Percentiles rank a stretch among this genome's conserved stretches.
Conservation (phyloP, 2,797 vertebrate genomes). For the Scolopax rusticola region DNA sequence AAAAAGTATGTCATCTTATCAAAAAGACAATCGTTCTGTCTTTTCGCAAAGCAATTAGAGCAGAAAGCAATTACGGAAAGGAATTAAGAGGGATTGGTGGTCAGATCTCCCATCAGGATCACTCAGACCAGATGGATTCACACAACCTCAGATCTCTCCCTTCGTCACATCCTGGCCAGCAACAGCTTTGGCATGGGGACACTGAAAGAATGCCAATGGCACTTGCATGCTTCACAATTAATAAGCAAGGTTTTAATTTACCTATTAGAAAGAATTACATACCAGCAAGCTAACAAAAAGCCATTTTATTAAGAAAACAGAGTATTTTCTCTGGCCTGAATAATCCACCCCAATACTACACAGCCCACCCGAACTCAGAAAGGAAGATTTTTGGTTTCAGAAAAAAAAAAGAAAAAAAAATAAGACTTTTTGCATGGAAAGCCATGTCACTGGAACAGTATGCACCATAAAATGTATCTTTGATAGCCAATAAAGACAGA, state of each 20-base stretch:
- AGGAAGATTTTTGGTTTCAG: neutral
- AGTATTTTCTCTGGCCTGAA: neutral
- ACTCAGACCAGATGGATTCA: conserved; percentile 7
- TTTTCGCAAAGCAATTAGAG: conserved; percentile 31
- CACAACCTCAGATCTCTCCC: neutral
- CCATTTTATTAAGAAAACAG: conserved; percentile 13
- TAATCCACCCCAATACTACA: neutral
- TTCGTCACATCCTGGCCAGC: neutral
- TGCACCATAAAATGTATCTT: conserved; percentile 28
- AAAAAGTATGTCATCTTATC: conserved; percentile 5
- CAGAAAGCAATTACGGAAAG: conserved; percentile 31
- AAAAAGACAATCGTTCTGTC: neutral
- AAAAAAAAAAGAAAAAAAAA: neutral
- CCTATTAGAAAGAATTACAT: neutral
- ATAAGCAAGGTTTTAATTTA: conserved; percentile 24
- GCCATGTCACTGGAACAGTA: neutral
- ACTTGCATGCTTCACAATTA: neutral
- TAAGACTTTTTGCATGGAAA: neutral
- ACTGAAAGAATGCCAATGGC: neutral
- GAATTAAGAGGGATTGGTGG: neutral
- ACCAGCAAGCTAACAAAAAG: conserved; percentile 2
- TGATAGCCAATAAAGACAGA: conserved; percentile 69
- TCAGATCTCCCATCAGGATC: conserved; percentile 3
- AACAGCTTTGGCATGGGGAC: neutral
- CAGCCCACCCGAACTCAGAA: neutral